A percentile compares a stretch with the other conserved stretches of the same genome.
These are phyloP conservation scores for Silurus asotus DNA, from an alignment of 2,113 vertebrate species.

Conservation along the genomic window DNA sequence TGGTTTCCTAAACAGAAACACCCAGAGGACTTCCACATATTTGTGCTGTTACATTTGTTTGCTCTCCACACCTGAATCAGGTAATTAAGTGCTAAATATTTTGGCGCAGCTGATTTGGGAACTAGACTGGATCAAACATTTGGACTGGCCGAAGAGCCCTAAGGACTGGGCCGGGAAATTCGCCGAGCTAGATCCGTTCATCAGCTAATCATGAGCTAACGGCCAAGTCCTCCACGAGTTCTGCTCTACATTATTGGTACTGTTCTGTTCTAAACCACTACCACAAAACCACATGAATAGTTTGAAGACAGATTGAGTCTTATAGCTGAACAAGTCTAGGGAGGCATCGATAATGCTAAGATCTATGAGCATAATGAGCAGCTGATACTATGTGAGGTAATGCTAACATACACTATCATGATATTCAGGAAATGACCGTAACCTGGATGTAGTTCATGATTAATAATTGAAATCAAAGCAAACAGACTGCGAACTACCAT, in stretches of 20 bases:
- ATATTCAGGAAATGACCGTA: neutral
- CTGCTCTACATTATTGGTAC: neutral
- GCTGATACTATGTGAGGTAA: neutral
- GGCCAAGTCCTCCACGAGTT: neutral
- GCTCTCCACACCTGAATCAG: conserved; percentile 25
- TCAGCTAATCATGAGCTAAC: conserved; percentile 23
- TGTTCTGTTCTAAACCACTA: neutral
- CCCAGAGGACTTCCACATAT: neutral
- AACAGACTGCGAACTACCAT: neutral
- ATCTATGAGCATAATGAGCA: neutral
- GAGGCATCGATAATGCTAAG: neutral
- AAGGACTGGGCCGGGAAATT: neutral
- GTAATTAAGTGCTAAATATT: conserved; percentile 18
- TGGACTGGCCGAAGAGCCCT: neutral
- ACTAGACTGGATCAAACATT: neutral
- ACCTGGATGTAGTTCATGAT: neutral
- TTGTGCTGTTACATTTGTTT: neutral
- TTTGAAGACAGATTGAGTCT: neutral
- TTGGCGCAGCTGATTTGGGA: conserved; percentile 15
- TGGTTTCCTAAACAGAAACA: conserved; percentile 5
- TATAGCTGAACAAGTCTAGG: neutral
- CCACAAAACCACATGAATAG: neutral
- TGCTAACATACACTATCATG: neutral
- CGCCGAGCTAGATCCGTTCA: neutral
- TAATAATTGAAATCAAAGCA: neutral